phyloP scores from a whole-genome alignment of 2,888 invertebrate species.

The Oegoconia quadripuncta region DNA sequence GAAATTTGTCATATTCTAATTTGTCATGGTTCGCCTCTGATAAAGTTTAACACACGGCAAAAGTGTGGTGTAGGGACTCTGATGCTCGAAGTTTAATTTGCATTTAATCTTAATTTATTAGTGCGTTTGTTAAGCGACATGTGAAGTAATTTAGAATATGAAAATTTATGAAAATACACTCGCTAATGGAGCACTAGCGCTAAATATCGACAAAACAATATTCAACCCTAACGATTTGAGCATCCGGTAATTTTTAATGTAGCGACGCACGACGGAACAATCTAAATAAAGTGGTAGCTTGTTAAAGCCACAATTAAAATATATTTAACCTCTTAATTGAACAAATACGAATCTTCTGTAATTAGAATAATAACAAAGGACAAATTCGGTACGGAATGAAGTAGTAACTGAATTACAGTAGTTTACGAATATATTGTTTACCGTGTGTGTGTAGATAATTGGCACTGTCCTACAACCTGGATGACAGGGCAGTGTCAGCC shows the following conservation, averaged over 20 bases:
- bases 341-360: constrained; percentile 21
- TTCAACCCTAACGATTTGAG: constrained; percentile 20
- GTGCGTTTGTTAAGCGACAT: too few species aligned
- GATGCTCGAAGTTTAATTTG: too few species aligned
- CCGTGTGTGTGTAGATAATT: constrained; percentile 33
- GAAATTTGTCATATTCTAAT: too few species aligned
- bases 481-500: constrained; percentile 41
- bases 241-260: constrained; percentile 29
- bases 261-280: constrained; percentile 30
- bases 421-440: constrained; percentile 24
- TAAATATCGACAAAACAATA: constrained; percentile 8
- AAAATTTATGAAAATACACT: too few species aligned
- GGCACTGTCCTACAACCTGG: constrained; percentile 22
- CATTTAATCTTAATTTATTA: too few species aligned
- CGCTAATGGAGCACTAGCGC: background rate
- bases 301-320: constrained; percentile 51
- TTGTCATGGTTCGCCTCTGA: too few species aligned
- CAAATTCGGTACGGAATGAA: too few species aligned
- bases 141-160: too few species aligned
- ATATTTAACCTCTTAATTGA: constrained; percentile 50
- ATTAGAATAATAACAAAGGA: constrained; percentile 3
- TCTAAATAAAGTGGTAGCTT: constrained; percentile 57
- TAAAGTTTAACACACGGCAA: too few species aligned
- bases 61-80: too few species aligned
- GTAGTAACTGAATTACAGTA: constrained; percentile 11